Base-by-base conservation (phyloP, 2,888 invertebrate genomes). In the Sinelater perroti region DNA sequence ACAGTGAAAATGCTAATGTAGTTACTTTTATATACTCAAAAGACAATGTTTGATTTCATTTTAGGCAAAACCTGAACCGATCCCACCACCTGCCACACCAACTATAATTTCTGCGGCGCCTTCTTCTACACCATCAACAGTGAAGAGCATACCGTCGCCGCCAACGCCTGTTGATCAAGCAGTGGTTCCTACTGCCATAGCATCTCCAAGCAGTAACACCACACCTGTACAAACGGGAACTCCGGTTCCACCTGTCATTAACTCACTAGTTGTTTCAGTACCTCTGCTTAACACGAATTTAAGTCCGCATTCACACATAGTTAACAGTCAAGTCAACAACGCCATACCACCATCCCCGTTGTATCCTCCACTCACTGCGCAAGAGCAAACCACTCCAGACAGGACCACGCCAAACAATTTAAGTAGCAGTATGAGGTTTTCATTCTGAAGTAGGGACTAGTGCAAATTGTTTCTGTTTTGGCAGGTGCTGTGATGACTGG, bases 181-280 rank as follows among this genome's bases (percentile, higher is more conserved):
- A 33, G 51, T 57, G 24, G 47, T 52, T 30, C 64, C 58, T 14
- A 60, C 65, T 7, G 47, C 54, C 11, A 50, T 57, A 40, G 44
- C 63, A 66, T 51, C 70, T 59, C 49, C 66, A 63, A 52, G 56
- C 67, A 70, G 14, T 14, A 53, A 14, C 28, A 11, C 40, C 10
- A 47, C 56, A 31, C 40, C 52, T n/a, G 33, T 51, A 28, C 50
- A 54, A 44, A 56, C 67, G 1, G 61, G 67, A 26, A 67, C 67
- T 42, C 51, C 56, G 5, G 62, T 50, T 21, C 44, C 56, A 30
- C 17, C 40, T 17, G 30, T 24, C 3, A 45, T 45, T 33, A 56
- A 67, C 42, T 75, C 81, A 8, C 67, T 87, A 63, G 85, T 85
- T 45, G 87, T 87, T 13, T 86, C 86, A 16, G 86, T 87, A 63